phyloP scores from a whole-genome alignment of 2,888 invertebrate genomes.

The Nowickia ferox region DNA sequence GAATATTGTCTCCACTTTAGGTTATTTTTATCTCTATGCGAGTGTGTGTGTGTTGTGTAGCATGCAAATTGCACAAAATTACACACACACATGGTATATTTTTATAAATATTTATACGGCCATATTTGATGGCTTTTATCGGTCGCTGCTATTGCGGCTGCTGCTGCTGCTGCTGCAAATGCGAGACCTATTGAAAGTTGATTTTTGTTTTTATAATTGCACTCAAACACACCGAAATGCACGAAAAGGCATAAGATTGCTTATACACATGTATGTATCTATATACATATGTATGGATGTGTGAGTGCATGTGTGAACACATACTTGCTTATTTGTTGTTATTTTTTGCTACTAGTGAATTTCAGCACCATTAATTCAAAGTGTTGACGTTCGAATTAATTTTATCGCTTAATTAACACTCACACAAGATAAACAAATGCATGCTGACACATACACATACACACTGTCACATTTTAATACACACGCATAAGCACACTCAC shows the following conservation, averaged over 20 bases:
- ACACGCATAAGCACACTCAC: neutral
- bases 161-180: constrained; percentile 46
- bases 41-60: constrained; percentile 22
- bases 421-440: constrained; percentile 65
- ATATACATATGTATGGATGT: neutral
- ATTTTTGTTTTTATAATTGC: constrained; percentile 22
- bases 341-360: constrained; percentile 59
- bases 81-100: neutral
- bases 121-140: constrained; percentile 71
- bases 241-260: neutral
- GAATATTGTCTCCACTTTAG: constrained; percentile 16
- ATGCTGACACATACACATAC: constrained; percentile 3
- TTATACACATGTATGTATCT: neutral
- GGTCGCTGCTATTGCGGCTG: constrained; percentile 46
- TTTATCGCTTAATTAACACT: constrained; percentile 83
- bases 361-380: constrained; percentile 74
- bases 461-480: neutral
- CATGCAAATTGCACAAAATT: constrained; percentile 63
- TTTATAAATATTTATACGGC: constrained; percentile 59
- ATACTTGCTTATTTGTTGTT: constrained; percentile 44
- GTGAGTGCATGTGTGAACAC: neutral
- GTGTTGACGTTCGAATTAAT: constrained; percentile 83
- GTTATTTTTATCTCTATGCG: neutral
- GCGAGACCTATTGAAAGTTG: constrained; percentile 41
- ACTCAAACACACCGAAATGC: neutral